A percentile compares a stretch with the other conserved stretches of the same genome.
Conservation (phyloP, 2,888 invertebrate genomes). For the Phaedon cochleariae region DNA sequence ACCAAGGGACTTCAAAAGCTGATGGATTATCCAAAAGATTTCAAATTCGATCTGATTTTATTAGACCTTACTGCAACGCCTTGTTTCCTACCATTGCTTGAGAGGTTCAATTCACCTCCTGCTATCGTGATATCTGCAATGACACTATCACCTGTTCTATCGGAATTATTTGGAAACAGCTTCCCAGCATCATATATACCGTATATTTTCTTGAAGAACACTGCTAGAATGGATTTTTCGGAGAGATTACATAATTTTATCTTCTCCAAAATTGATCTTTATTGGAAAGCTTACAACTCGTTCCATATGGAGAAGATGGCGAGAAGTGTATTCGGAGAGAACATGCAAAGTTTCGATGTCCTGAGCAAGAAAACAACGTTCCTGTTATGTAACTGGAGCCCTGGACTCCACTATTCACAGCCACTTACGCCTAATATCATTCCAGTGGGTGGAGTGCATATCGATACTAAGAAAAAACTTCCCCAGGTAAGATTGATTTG, state of each 20-base stretch:
- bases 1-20: constrained; percentile 46
- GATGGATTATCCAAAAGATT: constrained; percentile 47
- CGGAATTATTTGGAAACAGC: too few species aligned
- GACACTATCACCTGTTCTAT: too few species aligned
- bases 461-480: too few species aligned
- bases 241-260: constrained; percentile 43
- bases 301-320: constrained; percentile 28
- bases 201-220: constrained; percentile 30
- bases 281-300: constrained; percentile 1
- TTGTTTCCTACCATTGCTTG: too few species aligned
- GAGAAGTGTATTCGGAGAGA: constrained; percentile 40
- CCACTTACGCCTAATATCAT: constrained; percentile 54
- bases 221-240: constrained; percentile 39
- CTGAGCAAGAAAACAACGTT: constrained; percentile 49
- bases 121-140: too few species aligned
- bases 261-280: too few species aligned
- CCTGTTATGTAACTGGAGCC: constrained; percentile 52
- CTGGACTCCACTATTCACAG: too few species aligned
- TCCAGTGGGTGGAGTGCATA: constrained; percentile 57
- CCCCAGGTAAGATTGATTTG: too few species aligned
- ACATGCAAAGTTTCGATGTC: constrained; percentile 42
- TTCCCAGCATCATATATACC: too few species aligned
- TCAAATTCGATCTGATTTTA: constrained; percentile 51
- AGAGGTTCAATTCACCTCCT: too few species aligned
- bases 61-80: constrained; percentile 46